These are phyloP conservation scores for Amitus sp. DNA, from an alignment of 2,888 invertebrate species.

Conservation along the genomic window DNA sequence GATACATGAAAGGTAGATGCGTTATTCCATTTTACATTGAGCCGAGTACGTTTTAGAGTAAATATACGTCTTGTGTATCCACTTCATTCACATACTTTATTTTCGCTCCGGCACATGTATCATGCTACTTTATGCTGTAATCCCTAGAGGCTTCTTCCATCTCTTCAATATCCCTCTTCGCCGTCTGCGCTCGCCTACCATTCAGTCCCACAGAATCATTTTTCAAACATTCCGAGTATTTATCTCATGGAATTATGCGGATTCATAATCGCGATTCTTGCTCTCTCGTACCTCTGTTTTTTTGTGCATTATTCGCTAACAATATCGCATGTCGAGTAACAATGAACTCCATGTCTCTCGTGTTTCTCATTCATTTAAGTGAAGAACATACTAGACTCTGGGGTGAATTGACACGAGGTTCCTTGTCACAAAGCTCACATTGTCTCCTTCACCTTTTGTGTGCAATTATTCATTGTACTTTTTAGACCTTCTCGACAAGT, in stretches of 20 bases:
- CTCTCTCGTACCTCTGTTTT: no score
- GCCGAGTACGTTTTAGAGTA: background rate
- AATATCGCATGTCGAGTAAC: conserved; percentile 19
- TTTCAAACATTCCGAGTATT: conserved; percentile 2
- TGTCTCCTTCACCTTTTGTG: conserved; percentile 1
- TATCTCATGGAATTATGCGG: background rate
- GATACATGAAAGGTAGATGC: background rate
- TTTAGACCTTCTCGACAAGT: background rate
- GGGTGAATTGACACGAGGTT: background rate
- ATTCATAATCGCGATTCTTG: conserved; percentile 10
- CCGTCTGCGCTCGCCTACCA: background rate
- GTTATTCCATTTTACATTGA: background rate
- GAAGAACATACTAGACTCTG: conserved; percentile 5
- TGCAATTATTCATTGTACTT: background rate
- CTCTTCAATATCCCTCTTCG: background rate
- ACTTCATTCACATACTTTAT: conserved; percentile 3
- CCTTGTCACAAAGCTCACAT: background rate
- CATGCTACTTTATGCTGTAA: conserved; percentile 17
- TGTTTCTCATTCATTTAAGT: conserved; percentile 24
- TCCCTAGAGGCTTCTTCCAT: conserved; percentile 1
- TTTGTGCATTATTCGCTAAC: conserved; percentile 4
- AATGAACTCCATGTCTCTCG: conserved; percentile 15
- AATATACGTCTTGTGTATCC: conserved; percentile 3
- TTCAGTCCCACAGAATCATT: background rate
- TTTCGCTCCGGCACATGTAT: conserved; percentile 1